Percentiles rank a stretch among this genome's conserved stretches.
Conservation (phyloP, 2,113 vertebrate species). For the Scatophagus argus region DNA sequence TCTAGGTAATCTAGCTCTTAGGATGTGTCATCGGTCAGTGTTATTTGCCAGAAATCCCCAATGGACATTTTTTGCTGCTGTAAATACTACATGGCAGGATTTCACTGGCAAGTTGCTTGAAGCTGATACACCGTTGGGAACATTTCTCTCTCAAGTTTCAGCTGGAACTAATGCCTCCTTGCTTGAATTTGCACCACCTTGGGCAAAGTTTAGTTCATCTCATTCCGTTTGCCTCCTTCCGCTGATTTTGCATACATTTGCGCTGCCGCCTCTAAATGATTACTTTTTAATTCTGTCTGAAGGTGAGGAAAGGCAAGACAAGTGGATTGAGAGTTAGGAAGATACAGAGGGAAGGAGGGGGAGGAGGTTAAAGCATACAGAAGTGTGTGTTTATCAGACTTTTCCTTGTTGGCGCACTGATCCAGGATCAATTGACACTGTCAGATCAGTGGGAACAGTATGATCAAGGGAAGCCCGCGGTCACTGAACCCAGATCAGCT, state of each 20-base stretch:
- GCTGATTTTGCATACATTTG: conserved; percentile 61
- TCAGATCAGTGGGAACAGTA: conserved; percentile 56
- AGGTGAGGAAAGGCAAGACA: conserved; percentile 10
- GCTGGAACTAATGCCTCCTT: conserved; percentile 52
- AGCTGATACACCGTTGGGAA: conserved; percentile 41
- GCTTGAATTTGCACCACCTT: conserved; percentile 56
- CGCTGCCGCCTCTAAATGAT: conserved; percentile 20
- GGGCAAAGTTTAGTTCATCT: conserved; percentile 57
- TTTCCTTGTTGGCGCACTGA: conserved; percentile 49
- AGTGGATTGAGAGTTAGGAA: conserved; percentile 11
- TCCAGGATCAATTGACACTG: conserved; percentile 56
- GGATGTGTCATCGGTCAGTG: conserved; percentile 51
- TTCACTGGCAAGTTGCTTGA: conserved; percentile 41
- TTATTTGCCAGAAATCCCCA: conserved; percentile 50
- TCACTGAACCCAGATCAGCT: conserved; percentile 71
- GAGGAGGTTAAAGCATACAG: conserved; percentile 40
- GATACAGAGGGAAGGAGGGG: not conserved
- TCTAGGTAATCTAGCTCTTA: conserved; percentile 30
- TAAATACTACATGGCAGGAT: conserved; percentile 53
- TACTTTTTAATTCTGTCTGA: conserved; percentile 38
- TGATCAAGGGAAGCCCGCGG: conserved; percentile 68
- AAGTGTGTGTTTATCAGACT: conserved; percentile 52
- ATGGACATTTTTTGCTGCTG: conserved; percentile 37
- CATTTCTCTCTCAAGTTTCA: conserved; percentile 56
- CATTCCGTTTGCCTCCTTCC: conserved; percentile 18